These are phyloP conservation scores for Cyanoliseus patagonus DNA, from an alignment of 2,113 vertebrate species.

Conservation along the genomic window DNA sequence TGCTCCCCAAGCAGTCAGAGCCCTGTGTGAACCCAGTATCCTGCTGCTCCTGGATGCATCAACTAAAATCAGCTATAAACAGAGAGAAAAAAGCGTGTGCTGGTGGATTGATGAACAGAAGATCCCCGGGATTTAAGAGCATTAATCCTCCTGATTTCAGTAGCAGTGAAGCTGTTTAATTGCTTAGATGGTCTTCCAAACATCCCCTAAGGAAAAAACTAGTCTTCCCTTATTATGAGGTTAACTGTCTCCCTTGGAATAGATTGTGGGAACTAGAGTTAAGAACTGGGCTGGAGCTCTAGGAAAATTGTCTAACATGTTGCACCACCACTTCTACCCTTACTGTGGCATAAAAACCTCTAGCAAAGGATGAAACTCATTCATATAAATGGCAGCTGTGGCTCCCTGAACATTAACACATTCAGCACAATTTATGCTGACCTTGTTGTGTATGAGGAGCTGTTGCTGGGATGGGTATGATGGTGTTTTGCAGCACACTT, in stretches of 20 bases:
- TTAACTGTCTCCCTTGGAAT: neutral
- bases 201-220: neutral
- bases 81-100: neutral
- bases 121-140: neutral
- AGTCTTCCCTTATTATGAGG: neutral
- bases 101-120: neutral
- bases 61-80: neutral
- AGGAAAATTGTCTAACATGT: neutral
- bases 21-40: neutral
- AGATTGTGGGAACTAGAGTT: neutral
- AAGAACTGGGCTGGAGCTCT: neutral
- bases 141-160: conserved; percentile 3
- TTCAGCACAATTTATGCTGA: neutral
- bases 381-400: neutral
- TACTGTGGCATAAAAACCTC: neutral
- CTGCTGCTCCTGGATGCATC: neutral
- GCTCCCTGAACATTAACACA: neutral
- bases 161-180: neutral
- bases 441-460: neutral
- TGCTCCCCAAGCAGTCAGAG: neutral
- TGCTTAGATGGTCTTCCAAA: neutral
- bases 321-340: neutral
- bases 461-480: neutral
- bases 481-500: neutral
- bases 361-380: neutral